Evolutionary conservation across 1,140 invertebrate species (phyloP).

Genomic region (Drosophila funebris): DNA sequence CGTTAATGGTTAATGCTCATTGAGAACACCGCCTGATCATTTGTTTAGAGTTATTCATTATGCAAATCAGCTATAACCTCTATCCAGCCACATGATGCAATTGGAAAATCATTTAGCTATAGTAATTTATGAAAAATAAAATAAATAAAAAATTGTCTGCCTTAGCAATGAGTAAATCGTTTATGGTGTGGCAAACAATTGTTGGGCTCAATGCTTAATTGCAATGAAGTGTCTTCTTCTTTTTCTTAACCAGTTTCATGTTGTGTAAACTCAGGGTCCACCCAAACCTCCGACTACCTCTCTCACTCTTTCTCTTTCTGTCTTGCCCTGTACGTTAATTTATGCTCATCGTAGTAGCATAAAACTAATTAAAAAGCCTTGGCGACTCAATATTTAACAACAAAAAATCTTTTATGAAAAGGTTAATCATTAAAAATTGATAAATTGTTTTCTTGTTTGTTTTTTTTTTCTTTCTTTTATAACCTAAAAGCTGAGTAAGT

Average conservation of each 20-base stretch:
- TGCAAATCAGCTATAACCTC: constrained; percentile 25
- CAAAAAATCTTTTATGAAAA: constrained; percentile 10
- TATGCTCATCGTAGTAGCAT: constrained; percentile 38
- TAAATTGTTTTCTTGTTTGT: constrained; percentile 31
- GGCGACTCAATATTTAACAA: constrained; percentile 10
- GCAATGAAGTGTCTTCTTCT: constrained; percentile 9
- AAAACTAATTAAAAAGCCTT: constrained; percentile 51
- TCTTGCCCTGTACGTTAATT: constrained; percentile 24
- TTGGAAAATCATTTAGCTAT: constrained; percentile 36
- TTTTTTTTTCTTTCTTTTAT: constrained; percentile 1
- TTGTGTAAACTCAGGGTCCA: neutral
- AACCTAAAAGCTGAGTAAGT: constrained; percentile 1
- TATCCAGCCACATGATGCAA: constrained; percentile 33
- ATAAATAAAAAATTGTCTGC: constrained; percentile 7
- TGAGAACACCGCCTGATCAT: constrained; percentile 19
- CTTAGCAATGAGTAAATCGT: constrained; percentile 3
- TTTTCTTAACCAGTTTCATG: constrained; percentile 17
- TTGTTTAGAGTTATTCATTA: constrained; percentile 24
- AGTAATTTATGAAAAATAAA: constrained; percentile 17
- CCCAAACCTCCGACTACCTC: neutral
- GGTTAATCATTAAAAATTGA: constrained; percentile 45
- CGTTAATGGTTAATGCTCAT: constrained; percentile 33
- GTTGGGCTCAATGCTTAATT: constrained; percentile 25
- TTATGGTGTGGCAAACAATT: constrained; percentile 18
- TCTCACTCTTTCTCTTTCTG: neutral